phyloP scores from a whole-genome alignment of 2,113 vertebrate species.

The Callospermophilus lateralis region DNA sequence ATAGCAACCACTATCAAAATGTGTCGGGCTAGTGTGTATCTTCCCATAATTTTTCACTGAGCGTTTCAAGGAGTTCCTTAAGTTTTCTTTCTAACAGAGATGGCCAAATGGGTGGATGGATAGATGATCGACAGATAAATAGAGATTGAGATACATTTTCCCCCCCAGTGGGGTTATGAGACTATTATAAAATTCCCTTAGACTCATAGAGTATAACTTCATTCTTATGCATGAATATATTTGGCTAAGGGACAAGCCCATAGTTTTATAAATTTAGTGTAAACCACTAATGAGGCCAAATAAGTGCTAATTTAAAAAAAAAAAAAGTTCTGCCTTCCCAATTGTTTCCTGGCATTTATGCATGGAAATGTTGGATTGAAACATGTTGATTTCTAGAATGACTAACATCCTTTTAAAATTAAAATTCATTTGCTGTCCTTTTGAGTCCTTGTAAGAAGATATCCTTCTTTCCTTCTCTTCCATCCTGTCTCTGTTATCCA shows the following conservation, averaged over 20 bases:
- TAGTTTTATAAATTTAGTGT: conserved; percentile 70
- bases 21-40: conserved; percentile 86
- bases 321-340: neutral
- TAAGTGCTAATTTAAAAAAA: conserved; percentile 61
- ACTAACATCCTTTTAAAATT: conserved; percentile 54
- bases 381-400: conserved; percentile 31
- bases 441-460: neutral
- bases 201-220: conserved; percentile 80
- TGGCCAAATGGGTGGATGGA: neutral
- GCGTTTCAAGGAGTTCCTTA: conserved; percentile 85
- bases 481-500: neutral
- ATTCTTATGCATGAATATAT: conserved; percentile 80
- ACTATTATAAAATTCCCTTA: conserved; percentile 80
- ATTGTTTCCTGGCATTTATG: conserved; percentile 21
- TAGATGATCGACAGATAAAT: neutral
- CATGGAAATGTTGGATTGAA: neutral
- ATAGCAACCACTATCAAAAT: conserved; percentile 89
- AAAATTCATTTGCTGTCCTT: conserved; percentile 2
- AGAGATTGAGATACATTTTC: conserved; percentile 61
- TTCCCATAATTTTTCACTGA: conserved; percentile 85
- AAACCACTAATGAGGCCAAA: conserved; percentile 65
- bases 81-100: conserved; percentile 69
- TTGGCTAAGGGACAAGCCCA: conserved; percentile 73
- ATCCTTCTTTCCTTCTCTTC: neutral
- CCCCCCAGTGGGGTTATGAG: conserved; percentile 61